Evolutionary conservation across 2,888 invertebrate genomes (phyloP).

Genomic region (Perizoma affinitatum): DNA sequence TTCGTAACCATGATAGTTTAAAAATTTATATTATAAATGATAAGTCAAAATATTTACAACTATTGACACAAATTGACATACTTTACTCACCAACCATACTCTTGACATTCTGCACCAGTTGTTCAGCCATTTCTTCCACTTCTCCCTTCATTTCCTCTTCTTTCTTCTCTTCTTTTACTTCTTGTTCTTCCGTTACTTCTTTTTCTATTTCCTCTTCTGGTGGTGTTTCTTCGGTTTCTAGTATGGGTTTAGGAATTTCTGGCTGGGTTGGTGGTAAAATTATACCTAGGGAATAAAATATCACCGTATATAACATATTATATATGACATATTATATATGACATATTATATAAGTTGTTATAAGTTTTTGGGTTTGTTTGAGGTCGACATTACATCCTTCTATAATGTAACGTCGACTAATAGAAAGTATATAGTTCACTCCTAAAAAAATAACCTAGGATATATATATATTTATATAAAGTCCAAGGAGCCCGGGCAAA

Average conservation of each 20-base stretch:
- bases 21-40: too few species aligned
- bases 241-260: slow-evolving; percentile 34
- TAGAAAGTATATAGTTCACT: too few species aligned
- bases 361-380: too few species aligned
- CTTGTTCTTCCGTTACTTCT: slow-evolving; percentile 28
- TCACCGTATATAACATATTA: too few species aligned
- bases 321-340: too few species aligned
- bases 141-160: slow-evolving; percentile 48
- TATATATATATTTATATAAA: too few species aligned
- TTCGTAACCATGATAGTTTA: too few species aligned
- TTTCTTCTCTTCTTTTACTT: slow-evolving; percentile 39
- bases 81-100: slow-evolving; percentile 72
- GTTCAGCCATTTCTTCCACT: slow-evolving; percentile 62
- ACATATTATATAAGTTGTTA: too few species aligned
- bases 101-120: slow-evolving; percentile 64
- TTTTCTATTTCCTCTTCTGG: slow-evolving; percentile 34
- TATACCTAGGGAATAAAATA: slow-evolving; percentile 49
- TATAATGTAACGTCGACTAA: too few species aligned
- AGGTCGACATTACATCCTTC: too few species aligned
- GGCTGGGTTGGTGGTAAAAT: slow-evolving; percentile 50
- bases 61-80: not conserved
- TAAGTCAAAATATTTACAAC: not conserved
- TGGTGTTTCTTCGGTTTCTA: slow-evolving; percentile 36
- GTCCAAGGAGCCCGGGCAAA: too few species aligned
- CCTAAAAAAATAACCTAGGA: not conserved